Conservation (phyloP, 2,113 vertebrate genomes). For the Turdus rufiventris region DNA sequence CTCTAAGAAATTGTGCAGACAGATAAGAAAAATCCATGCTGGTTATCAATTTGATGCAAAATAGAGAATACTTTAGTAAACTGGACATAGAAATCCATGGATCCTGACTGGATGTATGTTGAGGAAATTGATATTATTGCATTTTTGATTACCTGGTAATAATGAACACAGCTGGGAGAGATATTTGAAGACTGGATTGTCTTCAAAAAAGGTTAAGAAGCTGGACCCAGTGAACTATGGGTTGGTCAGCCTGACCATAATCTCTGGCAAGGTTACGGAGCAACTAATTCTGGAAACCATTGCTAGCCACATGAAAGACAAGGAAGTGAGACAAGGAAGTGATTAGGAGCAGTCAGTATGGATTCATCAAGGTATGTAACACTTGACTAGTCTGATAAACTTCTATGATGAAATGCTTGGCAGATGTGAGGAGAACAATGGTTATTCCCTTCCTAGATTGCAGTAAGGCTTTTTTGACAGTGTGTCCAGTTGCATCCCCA, state of each 20-base stretch:
- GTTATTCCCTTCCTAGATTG: not conserved
- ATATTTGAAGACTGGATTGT: not conserved
- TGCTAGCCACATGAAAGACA: not conserved
- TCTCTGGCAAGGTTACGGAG: not conserved
- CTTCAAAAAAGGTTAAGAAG: not conserved
- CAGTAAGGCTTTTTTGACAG: not conserved
- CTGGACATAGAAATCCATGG: not conserved
- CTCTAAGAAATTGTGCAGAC: not conserved
- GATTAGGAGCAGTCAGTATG: not conserved
- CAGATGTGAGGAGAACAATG: not conserved
- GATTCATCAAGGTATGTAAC: not conserved
- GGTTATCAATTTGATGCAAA: not conserved
- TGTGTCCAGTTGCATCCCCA: not conserved
- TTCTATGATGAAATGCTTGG: not conserved
- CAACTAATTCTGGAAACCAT: not conserved
- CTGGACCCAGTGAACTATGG: not conserved
- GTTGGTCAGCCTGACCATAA: not conserved
- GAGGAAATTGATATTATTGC: not conserved
- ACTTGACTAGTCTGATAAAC: not conserved
- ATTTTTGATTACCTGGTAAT: not conserved
- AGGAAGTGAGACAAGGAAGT: not conserved
- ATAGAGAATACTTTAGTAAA: not conserved
- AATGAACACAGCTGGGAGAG: not conserved
- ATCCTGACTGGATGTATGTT: not conserved
- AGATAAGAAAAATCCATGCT: not conserved